A percentile compares a stretch with the other conserved stretches of the same genome.
Evolutionary conservation across 2,888 invertebrate genomes (phyloP).

Genomic region (Crossocerus cetratus): DNA sequence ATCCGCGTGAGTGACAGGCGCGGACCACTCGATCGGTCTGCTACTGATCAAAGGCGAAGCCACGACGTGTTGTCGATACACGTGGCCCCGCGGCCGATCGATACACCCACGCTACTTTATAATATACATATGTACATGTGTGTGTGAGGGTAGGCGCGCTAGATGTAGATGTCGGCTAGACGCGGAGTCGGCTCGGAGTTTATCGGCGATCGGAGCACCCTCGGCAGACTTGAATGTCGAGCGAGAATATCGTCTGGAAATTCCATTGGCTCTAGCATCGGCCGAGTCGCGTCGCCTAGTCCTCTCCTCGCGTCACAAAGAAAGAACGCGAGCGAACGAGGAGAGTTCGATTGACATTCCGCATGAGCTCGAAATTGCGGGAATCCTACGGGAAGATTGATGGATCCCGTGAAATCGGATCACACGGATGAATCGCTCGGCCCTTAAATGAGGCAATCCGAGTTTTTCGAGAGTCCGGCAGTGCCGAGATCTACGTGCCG

Average conservation of each 20-base stretch:
- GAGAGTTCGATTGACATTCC: too few relatives aligned
- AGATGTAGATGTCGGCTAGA: slow-evolving; percentile 1
- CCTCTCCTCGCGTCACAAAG: too few relatives aligned
- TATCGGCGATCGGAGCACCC: slow-evolving; percentile 10
- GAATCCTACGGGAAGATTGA: too few relatives aligned
- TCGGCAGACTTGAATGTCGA: slow-evolving; percentile 26
- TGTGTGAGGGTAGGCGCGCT: slow-evolving; percentile 1
- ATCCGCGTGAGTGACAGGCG: slow-evolving; percentile 24
- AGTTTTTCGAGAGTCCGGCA: too few relatives aligned
- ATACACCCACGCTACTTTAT: slow-evolving; percentile 23
- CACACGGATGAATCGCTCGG: too few relatives aligned
- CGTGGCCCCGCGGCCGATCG: slow-evolving; percentile 17
- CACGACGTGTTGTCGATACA: slow-evolving; percentile 26
- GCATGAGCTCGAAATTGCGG: too few relatives aligned
- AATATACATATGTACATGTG: slow-evolving; percentile 2
- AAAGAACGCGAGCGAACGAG: too few relatives aligned
- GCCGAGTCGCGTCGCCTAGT: too few relatives aligned
- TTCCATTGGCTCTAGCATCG: slow-evolving; percentile 22
- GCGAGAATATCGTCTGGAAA: slow-evolving; percentile 19
- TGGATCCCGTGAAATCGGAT: too few relatives aligned
- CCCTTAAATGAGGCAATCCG: too few relatives aligned
- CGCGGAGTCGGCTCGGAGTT: background rate
- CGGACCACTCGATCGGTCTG: slow-evolving; percentile 32
- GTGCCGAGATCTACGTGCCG: too few relatives aligned
- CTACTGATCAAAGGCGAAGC: slow-evolving; percentile 55